phyloP scores from a whole-genome alignment of 2,888 invertebrate species.

The Stegophylla sp. region DNA sequence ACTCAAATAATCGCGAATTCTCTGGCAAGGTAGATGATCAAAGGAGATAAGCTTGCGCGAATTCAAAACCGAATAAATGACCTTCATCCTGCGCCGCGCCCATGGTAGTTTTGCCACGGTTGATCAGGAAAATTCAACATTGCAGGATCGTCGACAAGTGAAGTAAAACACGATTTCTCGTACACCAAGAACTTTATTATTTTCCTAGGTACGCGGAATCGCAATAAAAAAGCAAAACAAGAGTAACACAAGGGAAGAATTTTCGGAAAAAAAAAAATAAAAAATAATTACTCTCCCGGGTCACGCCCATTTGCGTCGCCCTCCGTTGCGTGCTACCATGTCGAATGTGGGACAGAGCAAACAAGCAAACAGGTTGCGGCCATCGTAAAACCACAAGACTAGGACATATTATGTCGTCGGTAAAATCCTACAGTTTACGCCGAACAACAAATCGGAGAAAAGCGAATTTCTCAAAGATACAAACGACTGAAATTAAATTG shows the following conservation, averaged over 20 bases:
- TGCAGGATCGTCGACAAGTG: background rate
- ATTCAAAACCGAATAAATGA: background rate
- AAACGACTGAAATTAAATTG: background rate
- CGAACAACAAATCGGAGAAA: background rate
- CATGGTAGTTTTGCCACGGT: background rate
- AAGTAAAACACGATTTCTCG: background rate
- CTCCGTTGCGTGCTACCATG: background rate
- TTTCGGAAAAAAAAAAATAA: background rate
- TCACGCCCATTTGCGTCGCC: slow-evolving; percentile 32
- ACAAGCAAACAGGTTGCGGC: slow-evolving; percentile 43
- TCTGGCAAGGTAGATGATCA: too few relatives aligned
- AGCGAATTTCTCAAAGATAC: background rate
- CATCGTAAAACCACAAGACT: too few relatives aligned
- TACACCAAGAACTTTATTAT: too few relatives aligned
- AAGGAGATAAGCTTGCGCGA: background rate
- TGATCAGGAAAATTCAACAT: background rate
- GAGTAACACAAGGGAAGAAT: background rate
- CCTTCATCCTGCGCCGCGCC: background rate
- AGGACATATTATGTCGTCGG: background rate
- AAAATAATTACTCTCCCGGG: background rate
- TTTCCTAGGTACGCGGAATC: background rate
- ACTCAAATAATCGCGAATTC: background rate
- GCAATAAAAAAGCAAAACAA: background rate
- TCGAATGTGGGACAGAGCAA: slow-evolving; percentile 30
- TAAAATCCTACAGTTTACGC: background rate